These are phyloP conservation scores for Marmota monax DNA, from an alignment of 2,113 vertebrate genomes.

Conservation along the genomic window DNA sequence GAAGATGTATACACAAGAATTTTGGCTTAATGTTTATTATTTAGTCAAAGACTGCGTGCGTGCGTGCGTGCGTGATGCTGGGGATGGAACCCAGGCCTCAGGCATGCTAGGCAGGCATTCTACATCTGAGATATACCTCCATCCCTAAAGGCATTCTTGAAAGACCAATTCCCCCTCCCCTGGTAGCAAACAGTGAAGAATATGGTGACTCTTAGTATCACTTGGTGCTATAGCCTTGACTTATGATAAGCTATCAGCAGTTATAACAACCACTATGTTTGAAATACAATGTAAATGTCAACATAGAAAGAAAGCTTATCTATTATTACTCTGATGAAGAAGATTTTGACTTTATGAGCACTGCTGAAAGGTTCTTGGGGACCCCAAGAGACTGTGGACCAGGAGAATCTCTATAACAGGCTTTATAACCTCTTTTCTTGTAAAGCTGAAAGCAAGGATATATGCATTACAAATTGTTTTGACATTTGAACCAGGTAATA, in stretches of 20 bases:
- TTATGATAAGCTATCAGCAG: not conserved
- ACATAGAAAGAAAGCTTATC: not conserved
- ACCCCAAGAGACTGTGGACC: not conserved
- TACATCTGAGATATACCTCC: not conserved
- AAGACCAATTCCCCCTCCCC: not conserved
- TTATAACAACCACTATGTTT: not conserved
- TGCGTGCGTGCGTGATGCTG: not conserved
- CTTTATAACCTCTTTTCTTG: not conserved
- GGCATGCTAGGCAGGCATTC: not conserved
- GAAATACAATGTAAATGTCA: not conserved
- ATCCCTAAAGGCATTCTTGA: not conserved
- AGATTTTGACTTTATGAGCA: not conserved
- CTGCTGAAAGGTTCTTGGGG: not conserved
- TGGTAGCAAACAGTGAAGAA: not conserved
- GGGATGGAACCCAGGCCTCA: no score
- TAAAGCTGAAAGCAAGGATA: not conserved
- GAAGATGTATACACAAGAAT: not conserved
- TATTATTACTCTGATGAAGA: not conserved
- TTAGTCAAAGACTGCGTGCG: not conserved
- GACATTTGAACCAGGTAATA: slow-evolving; percentile 21
- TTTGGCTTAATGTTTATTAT: not conserved
- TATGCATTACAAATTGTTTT: not conserved
- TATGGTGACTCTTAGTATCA: not conserved
- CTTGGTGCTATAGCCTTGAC: not conserved
- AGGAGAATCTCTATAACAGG: not conserved